Base-by-base conservation (phyloP, 2,888 invertebrate species). In the Chrysotoxum bicinctum region DNA sequence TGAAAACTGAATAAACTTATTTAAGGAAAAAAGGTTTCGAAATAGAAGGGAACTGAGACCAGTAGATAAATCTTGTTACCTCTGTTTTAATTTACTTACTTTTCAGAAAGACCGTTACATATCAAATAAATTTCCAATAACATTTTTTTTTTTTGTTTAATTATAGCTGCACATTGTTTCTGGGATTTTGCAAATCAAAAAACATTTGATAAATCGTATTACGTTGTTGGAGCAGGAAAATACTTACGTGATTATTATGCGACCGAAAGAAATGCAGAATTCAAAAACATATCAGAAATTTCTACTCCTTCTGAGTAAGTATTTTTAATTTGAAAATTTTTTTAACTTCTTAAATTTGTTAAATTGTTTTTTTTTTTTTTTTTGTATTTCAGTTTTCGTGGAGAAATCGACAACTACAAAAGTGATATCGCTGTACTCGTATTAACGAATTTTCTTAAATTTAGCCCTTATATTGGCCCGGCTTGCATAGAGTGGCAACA, bases 401-500 rank as follows among this genome's bases (percentile, higher is more conserved):
- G 89, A 6, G 84, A 79, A 4, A 7, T 69, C 1, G 87, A 87
- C 9, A 82, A 87, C 10, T 91, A 88, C 64, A 72, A 76, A n/a
- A 87, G 86, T 8, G 92, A 92, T 86, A 89, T 92, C 37, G 92
- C 92, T 0, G 69, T 92, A 3, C 43, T 92, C 7, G 87, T 90
- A 9, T 77, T 91, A 32, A 87, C 88, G 54, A 87, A 87, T n/a
- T 72, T 81, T 10, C 89, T 92, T n/a, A 73, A 60, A 12, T 89
- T 90, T 35, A 89, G 90, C 0, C 77, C 87, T 23, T 88, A 89
- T 26, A 90, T 92, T n/a, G 90, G 90, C 68, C 91, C 91, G 7
- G 90, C 91, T 8, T 92, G 92, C 80, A 87, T 90, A 3, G 89
- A 90, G 23, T 89, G 89, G 88, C 60, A 87, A 58, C n/a, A 21